Evolutionary conservation across 2,113 vertebrate genomes (phyloP).

Genomic region (Brevimyrus niger): DNA sequence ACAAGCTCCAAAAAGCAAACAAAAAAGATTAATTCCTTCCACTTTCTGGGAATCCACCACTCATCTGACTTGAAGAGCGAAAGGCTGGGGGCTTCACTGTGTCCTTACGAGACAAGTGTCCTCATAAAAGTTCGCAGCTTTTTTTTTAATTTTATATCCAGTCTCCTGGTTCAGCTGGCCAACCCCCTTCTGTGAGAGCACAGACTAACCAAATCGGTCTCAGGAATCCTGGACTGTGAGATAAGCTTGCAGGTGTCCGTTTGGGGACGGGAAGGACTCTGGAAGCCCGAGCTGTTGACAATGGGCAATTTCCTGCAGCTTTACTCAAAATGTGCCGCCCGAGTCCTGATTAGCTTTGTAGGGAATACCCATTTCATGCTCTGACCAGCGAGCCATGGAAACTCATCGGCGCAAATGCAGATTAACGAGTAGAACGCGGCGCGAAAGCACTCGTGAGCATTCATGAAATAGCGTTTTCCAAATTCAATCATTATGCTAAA

Average conservation of each 20-base stretch:
- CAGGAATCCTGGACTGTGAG: slow-evolving; percentile 25
- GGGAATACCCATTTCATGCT: no score
- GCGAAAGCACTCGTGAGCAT: not conserved
- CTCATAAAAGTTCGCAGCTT: slow-evolving; percentile 8
- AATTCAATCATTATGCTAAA: not conserved
- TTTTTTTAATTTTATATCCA: not conserved
- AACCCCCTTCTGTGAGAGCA: not conserved
- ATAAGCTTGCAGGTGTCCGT: slow-evolving; percentile 39
- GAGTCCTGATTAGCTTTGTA: not conserved
- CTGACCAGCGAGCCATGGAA: not conserved
- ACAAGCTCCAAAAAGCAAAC: not conserved
- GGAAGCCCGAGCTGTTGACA: not conserved
- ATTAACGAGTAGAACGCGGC: not conserved
- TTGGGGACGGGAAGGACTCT: slow-evolving; percentile 17
- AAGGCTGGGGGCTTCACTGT: not conserved
- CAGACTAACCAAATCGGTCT: not conserved
- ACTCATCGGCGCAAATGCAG: not conserved
- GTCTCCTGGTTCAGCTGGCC: not conserved
- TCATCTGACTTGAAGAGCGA: no score
- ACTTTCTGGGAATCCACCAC: not conserved
- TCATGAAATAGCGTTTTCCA: not conserved
- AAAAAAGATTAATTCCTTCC: not conserved
- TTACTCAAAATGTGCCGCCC: not conserved
- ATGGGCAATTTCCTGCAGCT: not conserved
- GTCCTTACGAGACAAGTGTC: not conserved